Evolutionary conservation across 2,888 invertebrate species (phyloP).

Genomic region (Netelia inedita): DNA sequence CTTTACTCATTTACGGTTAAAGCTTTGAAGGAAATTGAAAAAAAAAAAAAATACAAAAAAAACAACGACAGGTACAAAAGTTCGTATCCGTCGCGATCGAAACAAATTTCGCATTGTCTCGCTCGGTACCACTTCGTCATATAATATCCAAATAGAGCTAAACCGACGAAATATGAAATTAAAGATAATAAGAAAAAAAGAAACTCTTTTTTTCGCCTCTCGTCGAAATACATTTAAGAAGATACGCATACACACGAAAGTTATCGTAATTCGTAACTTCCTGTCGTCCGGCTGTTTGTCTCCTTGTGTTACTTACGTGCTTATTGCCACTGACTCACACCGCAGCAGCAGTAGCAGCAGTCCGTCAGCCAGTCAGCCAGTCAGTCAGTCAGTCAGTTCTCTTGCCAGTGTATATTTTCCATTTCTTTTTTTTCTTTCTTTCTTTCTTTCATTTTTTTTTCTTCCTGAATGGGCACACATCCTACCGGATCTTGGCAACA

Average conservation of each 20-base stretch:
- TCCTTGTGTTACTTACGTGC: conserved; percentile 22
- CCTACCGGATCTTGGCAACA: conserved; percentile 66
- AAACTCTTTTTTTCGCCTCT: too few species aligned
- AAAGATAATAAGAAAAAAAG: too few species aligned
- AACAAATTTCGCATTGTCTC: too few species aligned
- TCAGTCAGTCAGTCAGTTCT: neutral
- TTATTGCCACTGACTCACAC: neutral
- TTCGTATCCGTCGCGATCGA: neutral
- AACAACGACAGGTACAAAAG: neutral
- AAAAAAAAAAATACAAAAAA: neutral
- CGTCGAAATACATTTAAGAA: conserved; percentile 14
- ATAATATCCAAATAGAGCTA: too few species aligned
- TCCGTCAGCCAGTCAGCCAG: conserved; percentile 26
- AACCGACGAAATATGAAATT: too few species aligned
- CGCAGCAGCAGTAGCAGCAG: conserved; percentile 28
- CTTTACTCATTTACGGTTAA: neutral
- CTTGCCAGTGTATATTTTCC: neutral
- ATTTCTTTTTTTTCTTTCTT: neutral
- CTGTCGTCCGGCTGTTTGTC: conserved; percentile 61
- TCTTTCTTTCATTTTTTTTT: neutral
- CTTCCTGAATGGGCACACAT: conserved; percentile 55
- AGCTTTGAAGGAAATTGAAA: conserved; percentile 32
- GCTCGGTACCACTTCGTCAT: too few species aligned
- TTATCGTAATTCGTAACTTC: conserved; percentile 54
- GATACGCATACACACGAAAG: conserved; percentile 23